phyloP scores from a whole-genome alignment of 1,140 invertebrate genomes.

The Sarcophaga bullata region DNA sequence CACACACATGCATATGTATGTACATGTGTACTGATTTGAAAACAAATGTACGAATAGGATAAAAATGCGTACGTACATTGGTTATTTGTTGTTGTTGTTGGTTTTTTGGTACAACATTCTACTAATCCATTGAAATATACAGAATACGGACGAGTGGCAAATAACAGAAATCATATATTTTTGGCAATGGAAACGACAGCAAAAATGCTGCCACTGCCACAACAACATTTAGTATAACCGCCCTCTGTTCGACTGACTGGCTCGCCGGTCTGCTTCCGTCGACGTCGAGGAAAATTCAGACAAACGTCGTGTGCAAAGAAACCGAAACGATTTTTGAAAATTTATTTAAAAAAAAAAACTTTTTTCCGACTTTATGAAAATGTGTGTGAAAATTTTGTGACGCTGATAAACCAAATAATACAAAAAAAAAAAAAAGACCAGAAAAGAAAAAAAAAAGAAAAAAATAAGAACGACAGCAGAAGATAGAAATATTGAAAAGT shows the following conservation, averaged over 20 bases:
- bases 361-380: conserved; percentile 3
- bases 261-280: not conserved
- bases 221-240: not conserved
- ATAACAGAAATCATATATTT: conserved; percentile 20
- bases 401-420: conserved; percentile 13
- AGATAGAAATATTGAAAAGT: conserved; percentile 33
- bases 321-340: not conserved
- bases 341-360: not conserved
- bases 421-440: not conserved
- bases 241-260: not conserved
- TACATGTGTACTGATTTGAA: not conserved
- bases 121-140: not conserved
- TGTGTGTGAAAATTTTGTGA: conserved; percentile 34
- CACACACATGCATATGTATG: not conserved
- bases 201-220: not conserved
- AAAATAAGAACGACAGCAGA: not conserved
- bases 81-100: not conserved
- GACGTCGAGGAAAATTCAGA: not conserved
- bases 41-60: not conserved
- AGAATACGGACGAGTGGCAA: not conserved
- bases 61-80: conserved; percentile 24
- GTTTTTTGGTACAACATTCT: not conserved
- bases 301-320: conserved; percentile 39
- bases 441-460: not conserved
- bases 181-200: conserved; percentile 28